Evolutionary conservation across 2,113 vertebrate species (phyloP).

Genomic region (Xiphophorus couchianus): DNA sequence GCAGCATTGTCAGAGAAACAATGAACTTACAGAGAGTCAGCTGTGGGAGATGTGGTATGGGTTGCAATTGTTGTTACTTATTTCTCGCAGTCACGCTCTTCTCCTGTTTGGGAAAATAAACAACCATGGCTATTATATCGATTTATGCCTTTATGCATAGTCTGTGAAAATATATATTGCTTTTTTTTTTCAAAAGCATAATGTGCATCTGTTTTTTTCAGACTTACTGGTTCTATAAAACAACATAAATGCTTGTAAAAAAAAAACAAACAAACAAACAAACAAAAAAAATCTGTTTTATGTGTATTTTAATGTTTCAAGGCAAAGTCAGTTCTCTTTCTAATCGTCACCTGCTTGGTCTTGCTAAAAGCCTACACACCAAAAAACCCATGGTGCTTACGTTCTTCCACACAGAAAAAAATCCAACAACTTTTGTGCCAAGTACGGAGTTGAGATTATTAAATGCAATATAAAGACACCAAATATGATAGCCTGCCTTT

Average conservation of each 20-base stretch:
- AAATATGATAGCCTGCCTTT: no score
- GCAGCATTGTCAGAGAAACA: slow-evolving; percentile 70
- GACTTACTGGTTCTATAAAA: background rate
- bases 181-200: background rate
- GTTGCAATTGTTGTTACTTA: slow-evolving; percentile 51
- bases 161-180: background rate
- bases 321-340: background rate
- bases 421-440: background rate
- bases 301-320: background rate
- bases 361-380: background rate
- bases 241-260: background rate
- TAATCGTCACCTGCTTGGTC: no score
- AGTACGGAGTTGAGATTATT: background rate
- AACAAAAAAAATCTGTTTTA: background rate
- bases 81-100: slow-evolving; percentile 55
- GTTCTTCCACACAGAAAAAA: background rate
- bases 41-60: slow-evolving; percentile 52
- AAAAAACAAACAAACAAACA: no score
- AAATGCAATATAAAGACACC: no score
- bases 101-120: slow-evolving; percentile 43
- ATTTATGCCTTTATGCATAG: background rate
- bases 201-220: no score
- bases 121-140: slow-evolving; percentile 22
- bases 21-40: slow-evolving; percentile 56
- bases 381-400: background rate